Evolutionary conservation across 2,113 vertebrate genomes (phyloP).

Genomic region (Barbus barbus): DNA sequence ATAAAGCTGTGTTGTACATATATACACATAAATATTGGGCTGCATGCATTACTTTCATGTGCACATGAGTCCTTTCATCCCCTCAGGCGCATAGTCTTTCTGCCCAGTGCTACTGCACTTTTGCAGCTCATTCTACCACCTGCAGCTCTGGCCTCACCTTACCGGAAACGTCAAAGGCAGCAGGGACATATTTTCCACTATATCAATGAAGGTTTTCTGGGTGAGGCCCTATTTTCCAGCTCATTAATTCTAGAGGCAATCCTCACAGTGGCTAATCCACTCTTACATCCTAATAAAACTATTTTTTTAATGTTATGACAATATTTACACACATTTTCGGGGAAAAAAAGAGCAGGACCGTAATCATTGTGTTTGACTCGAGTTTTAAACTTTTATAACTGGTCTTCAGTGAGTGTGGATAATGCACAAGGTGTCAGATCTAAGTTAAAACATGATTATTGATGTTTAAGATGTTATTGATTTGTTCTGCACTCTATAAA

Average conservation of each 20-base stretch:
- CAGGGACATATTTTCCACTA: not conserved
- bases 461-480: constrained; percentile 6
- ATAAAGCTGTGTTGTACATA: not conserved
- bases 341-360: not conserved
- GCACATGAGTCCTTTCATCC: not conserved
- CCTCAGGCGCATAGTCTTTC: not conserved
- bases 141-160: constrained; percentile 13
- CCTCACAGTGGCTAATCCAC: constrained; percentile 43
- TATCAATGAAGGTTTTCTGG: constrained; percentile 44
- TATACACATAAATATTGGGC: not conserved
- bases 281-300: constrained; percentile 48
- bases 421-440: not conserved
- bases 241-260: constrained; percentile 53
- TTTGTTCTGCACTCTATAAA: not conserved
- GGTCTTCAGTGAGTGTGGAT: not conserved
- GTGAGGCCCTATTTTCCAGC: constrained; percentile 46
- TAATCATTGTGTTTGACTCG: not conserved
- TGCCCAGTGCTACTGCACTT: not conserved
- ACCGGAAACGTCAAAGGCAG: constrained; percentile 45
- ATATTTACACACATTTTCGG: constrained; percentile 19
- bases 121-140: constrained; percentile 4
- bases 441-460: not conserved
- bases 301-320: constrained; percentile 53
- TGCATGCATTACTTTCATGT: not conserved
- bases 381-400: not conserved